Evolutionary conservation across 2,888 invertebrate species (phyloP).

Genomic region (Cyclophora punctaria): DNA sequence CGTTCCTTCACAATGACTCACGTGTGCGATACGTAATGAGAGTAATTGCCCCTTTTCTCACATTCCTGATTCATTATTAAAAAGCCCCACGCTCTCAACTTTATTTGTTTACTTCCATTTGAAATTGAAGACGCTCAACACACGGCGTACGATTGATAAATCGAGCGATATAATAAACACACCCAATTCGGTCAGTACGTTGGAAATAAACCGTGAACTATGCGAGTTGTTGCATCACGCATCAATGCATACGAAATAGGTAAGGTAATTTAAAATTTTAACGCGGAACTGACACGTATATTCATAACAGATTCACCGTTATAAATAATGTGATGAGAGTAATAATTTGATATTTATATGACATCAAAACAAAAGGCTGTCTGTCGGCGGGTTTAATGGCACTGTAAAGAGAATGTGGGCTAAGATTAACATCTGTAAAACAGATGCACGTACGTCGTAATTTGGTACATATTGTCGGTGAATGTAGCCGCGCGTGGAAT

Average conservation of each 20-base stretch:
- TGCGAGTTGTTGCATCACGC: slow-evolving; percentile 17
- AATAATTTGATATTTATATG: slow-evolving; percentile 56
- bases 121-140: slow-evolving; percentile 36
- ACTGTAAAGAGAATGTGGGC: slow-evolving; percentile 41
- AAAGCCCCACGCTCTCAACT: slow-evolving; percentile 44
- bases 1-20: slow-evolving; percentile 52
- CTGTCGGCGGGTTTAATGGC: slow-evolving; percentile 34
- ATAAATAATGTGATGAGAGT: slow-evolving; percentile 34
- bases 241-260: slow-evolving; percentile 18
- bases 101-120: slow-evolving; percentile 52
- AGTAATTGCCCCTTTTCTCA: slow-evolving; percentile 69
- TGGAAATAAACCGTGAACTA: slow-evolving; percentile 22
- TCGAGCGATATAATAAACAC: slow-evolving; percentile 33
- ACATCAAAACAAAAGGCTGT: slow-evolving; percentile 47
- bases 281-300: slow-evolving; percentile 57
- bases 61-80: slow-evolving; percentile 64
- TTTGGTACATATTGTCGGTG: slow-evolving; percentile 21
- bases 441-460: slow-evolving; percentile 47
- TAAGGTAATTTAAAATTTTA: slow-evolving; percentile 26
- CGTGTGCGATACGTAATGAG: slow-evolving; percentile 49
- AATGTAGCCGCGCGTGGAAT: slow-evolving; percentile 17
- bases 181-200: slow-evolving; percentile 17
- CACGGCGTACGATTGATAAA: slow-evolving; percentile 37
- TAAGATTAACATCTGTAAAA: slow-evolving; percentile 56
- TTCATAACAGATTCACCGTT: slow-evolving; percentile 31